Evolutionary conservation across 2,113 vertebrate species (phyloP).

Genomic region (Arothron firmamentum): DNA sequence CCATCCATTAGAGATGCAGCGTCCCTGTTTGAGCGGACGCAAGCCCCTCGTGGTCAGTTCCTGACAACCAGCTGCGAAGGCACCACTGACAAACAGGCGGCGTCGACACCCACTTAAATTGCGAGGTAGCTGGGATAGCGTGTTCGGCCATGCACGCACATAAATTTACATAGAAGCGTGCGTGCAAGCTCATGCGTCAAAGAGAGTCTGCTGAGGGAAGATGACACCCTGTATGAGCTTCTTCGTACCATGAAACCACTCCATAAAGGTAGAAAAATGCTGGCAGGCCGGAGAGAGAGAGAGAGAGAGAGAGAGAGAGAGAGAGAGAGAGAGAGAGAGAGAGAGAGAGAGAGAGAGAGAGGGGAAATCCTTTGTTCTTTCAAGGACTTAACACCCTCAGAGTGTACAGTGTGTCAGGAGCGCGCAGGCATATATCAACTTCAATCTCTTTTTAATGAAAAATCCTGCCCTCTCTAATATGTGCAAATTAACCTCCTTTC

Average conservation of each 20-base stretch:
- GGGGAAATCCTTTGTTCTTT: slow-evolving; percentile 75
- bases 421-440: slow-evolving; percentile 81
- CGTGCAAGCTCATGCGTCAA: slow-evolving; percentile 32
- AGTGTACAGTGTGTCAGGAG: slow-evolving; percentile 79
- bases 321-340: slow-evolving; percentile 18
- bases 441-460: slow-evolving; percentile 85
- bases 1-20: too few relatives aligned
- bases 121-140: slow-evolving; percentile 2
- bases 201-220: slow-evolving; percentile 31
- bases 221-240: slow-evolving; percentile 36
- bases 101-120: not conserved
- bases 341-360: slow-evolving; percentile 22
- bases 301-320: slow-evolving; percentile 21
- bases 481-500: slow-evolving; percentile 80
- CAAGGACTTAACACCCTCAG: slow-evolving; percentile 77
- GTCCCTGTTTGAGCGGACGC: not conserved
- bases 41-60: too few relatives aligned
- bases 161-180: slow-evolving; percentile 6
- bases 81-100: too few relatives aligned
- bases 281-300: slow-evolving; percentile 34
- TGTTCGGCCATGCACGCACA: slow-evolving; percentile 3
- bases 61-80: too few relatives aligned
- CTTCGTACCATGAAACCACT: slow-evolving; percentile 54
- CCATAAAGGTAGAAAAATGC: slow-evolving; percentile 45
- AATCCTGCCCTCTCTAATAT: slow-evolving; percentile 83